Percentiles rank a stretch among this genome's conserved stretches.
Conservation (phyloP, 2,797 vertebrate species). For the Ctenosaura bakeri region DNA sequence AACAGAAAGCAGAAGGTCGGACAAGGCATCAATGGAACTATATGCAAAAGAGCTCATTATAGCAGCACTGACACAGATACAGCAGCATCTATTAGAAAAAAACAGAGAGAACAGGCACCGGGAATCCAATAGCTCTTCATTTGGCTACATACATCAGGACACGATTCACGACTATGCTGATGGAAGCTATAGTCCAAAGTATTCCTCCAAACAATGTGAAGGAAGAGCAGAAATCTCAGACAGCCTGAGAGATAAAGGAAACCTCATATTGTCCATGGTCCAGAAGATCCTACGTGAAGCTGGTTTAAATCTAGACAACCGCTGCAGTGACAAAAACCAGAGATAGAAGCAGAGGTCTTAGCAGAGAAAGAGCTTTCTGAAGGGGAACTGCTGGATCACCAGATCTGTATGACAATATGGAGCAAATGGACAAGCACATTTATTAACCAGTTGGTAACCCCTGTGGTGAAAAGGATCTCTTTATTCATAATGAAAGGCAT, state of each 20-base stretch:
- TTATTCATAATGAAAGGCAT: constrained; percentile 69
- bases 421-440: constrained; percentile 68
- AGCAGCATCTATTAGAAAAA: constrained; percentile 72
- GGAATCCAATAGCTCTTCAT: constrained; percentile 48
- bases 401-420: constrained; percentile 63
- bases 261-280: constrained; percentile 81
- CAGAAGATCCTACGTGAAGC: constrained; percentile 81
- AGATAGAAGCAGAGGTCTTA: neutral
- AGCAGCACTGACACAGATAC: constrained; percentile 71
- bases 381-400: constrained; percentile 37
- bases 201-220: constrained; percentile 50
- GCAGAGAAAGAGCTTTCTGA: constrained; percentile 17
- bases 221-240: constrained; percentile 50
- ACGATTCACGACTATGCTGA: constrained; percentile 55
- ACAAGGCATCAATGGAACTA: constrained; percentile 47
- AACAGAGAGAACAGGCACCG: constrained; percentile 51
- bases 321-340: constrained; percentile 44
- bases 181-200: constrained; percentile 39
- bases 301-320: constrained; percentile 56
- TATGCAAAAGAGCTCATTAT: constrained; percentile 73
- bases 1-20: constrained; percentile 56
- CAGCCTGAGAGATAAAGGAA: constrained; percentile 74
- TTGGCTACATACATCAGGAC: constrained; percentile 56
- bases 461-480: constrained; percentile 67
- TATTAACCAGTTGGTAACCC: constrained; percentile 66